Base-by-base conservation (phyloP, 2,888 invertebrate genomes). In the Resseliella maxima region DNA sequence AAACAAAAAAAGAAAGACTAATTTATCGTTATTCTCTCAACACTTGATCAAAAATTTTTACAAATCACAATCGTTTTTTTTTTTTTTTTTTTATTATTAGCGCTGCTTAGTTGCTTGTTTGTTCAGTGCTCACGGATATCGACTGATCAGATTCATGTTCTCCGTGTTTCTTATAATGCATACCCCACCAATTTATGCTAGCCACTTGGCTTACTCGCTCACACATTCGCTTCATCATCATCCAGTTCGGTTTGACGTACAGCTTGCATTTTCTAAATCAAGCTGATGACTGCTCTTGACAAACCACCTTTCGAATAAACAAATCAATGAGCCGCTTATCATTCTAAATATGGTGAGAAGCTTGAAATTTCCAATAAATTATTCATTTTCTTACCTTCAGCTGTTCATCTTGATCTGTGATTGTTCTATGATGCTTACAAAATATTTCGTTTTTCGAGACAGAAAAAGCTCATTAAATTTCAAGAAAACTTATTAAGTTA, bases 251-350 rank as follows among this genome's bases (percentile, higher is more conserved):
- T 15, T 83, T 27, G 0, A 38, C 41, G n/a, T 24, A 83, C 36
- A 59, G 83, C 83, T 83, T 38, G 38, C 21, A 83, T 83, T 83
- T 38, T 83, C 83, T 83, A 83, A 72, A 72, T 72, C n/a, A 50
- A 21, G 81, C 83, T 24, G 81, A 3, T 83, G 83, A n/a, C 41
- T 64, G 83, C 35, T 2, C 15, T 72, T 31, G 31, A 72, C 3
- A 72, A 15, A 31, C 31, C 31, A 31, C 72, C 72, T 72, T 72
- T 72, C 72, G 15, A 72, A 72, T 72, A 15, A 31, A 72, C 12
- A 1, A 50, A 8, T 15, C 46, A 50, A 5, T 41, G 5, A 41
- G 41, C 41, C 41, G 12, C 41, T 5, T 5, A 41, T 41, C 41
- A 41, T 41, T 41, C 41, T 41, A 41, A 41, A 41, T 41, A 41